These are phyloP conservation scores for Beroe forskalii DNA, from an alignment of 37 sponge, comb jelly and placozoan genomes.

Conservation along the genomic window DNA sequence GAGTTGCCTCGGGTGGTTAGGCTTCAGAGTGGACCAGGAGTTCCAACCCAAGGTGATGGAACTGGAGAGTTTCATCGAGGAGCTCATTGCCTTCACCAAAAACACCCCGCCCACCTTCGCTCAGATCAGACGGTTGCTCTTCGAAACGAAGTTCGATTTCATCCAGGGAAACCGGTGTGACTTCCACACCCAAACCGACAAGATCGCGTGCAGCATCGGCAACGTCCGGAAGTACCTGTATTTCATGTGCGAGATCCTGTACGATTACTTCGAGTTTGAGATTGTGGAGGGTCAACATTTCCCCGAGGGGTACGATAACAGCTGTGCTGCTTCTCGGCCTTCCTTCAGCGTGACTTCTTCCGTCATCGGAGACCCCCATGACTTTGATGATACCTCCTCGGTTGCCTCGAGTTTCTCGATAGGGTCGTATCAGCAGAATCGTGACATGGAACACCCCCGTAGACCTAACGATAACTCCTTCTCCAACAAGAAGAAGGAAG, in stretches of 20 bases:
- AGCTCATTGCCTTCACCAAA: background rate
- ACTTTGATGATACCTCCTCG: background rate
- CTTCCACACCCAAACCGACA: slow-evolving; percentile 20
- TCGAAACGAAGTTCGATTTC: slow-evolving; percentile 55
- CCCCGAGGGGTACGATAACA: background rate
- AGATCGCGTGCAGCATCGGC: slow-evolving; percentile 32
- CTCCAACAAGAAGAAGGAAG: background rate
- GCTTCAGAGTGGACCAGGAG: slow-evolving; percentile 11
- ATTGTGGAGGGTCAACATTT: slow-evolving; percentile 21
- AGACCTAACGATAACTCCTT: background rate
- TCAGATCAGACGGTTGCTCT: slow-evolving; percentile 58
- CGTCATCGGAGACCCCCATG: slow-evolving; percentile 1
- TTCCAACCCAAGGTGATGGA: slow-evolving; percentile 28
- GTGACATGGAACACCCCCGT: background rate
- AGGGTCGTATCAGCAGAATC: slow-evolving; percentile 16
- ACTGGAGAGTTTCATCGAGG: slow-evolving; percentile 35
- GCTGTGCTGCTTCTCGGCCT: background rate
- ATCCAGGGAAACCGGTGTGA: slow-evolving; percentile 31
- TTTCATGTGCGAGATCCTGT: slow-evolving; percentile 35
- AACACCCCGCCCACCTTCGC: slow-evolving; percentile 35
- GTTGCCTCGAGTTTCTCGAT: slow-evolving; percentile 25
- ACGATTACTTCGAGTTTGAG: slow-evolving; percentile 18
- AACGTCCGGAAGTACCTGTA: slow-evolving; percentile 30
- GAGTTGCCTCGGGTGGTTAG: slow-evolving; percentile 33
- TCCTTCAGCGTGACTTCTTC: background rate